A percentile compares a stretch with the other conserved stretches of the same genome.
phyloP scores from a whole-genome alignment of 2,797 vertebrate genomes.

The Micrastur ruficollis region DNA sequence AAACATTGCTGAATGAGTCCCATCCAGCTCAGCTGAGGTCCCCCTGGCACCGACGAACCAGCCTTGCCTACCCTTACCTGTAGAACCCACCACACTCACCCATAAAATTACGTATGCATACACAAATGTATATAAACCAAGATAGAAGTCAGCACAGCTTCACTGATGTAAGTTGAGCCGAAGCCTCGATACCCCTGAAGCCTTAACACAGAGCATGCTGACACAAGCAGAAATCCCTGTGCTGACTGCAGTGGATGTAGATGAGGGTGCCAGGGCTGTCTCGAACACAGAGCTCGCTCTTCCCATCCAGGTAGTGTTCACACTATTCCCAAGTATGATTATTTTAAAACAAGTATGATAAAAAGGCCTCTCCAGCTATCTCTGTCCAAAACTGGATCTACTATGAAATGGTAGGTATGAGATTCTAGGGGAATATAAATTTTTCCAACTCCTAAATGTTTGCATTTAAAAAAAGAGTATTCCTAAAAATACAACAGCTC shows the following conservation, averaged over 20 bases:
- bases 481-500: neutral
- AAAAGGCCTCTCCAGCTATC: neutral
- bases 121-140: accelerated
- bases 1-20: neutral
- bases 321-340: neutral
- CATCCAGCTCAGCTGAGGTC: neutral
- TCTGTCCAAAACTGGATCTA: neutral
- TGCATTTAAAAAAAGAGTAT: neutral
- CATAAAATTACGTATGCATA: accelerated
- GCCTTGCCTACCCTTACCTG: neutral
- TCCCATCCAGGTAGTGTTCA: neutral
- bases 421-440: neutral
- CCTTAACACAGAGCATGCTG: neutral
- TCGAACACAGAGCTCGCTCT: neutral
- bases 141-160: neutral
- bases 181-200: neutral
- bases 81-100: neutral
- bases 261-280: neutral
- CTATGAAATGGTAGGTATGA: neutral
- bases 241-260: neutral
- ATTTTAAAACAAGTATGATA: neutral
- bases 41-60: neutral
- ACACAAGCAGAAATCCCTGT: neutral
- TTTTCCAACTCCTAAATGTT: neutral
- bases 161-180: neutral